Conservation (phyloP, 2,113 vertebrate species). For the Morone saxatilis region DNA sequence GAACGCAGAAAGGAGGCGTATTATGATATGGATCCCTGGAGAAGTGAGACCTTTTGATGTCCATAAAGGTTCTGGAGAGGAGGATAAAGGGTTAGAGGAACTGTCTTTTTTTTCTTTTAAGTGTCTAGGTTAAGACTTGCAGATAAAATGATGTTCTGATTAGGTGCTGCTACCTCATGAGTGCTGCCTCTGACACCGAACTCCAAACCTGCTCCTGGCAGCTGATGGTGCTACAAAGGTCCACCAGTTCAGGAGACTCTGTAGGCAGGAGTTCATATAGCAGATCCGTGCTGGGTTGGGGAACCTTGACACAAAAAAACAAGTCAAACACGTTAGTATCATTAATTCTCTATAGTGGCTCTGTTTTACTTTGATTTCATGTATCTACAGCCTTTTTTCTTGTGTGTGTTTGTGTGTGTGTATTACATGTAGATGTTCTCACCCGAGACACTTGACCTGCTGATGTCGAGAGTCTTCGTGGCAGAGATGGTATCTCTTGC, state of each 20-base stretch:
- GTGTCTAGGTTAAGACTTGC: background rate
- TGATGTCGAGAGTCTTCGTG: background rate
- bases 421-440: background rate
- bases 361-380: background rate
- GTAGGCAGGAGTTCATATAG: slow-evolving; percentile 42
- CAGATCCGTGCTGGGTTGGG: slow-evolving; percentile 26
- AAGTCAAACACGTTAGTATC: background rate
- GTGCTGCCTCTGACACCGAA: background rate
- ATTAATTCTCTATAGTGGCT: background rate
- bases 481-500: too few relatives aligned
- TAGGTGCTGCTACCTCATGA: slow-evolving; percentile 25
- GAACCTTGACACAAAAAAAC: background rate
- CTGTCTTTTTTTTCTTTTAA: background rate
- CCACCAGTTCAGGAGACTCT: slow-evolving; percentile 36
- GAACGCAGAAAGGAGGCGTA: background rate
- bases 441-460: background rate
- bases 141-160: background rate
- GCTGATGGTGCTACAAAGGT: slow-evolving; percentile 16
- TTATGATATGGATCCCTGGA: background rate
- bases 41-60: background rate
- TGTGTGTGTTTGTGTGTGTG: background rate
- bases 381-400: background rate
- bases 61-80: slow-evolving; percentile 16
- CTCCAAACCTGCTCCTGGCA: slow-evolving; percentile 10
- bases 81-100: background rate